Conservation (phyloP, 1,140 invertebrate genomes). For the Lepidurus couesii region DNA sequence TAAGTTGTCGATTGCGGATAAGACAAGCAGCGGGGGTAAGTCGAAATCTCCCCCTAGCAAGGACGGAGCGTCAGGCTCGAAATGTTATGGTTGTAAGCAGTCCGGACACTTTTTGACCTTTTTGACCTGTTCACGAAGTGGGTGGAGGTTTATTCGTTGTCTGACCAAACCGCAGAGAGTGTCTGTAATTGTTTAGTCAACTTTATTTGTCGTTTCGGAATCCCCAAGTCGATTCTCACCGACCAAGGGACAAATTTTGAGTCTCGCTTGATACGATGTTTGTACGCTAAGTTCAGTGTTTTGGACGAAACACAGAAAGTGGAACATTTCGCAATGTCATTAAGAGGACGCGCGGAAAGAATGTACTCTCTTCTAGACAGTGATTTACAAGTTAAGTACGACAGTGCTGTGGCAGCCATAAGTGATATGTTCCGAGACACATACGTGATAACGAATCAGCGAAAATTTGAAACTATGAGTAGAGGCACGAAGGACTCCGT, state of each 20-base stretch:
- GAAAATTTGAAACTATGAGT: not conserved
- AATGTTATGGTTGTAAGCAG: not conserved
- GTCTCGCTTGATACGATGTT: too few species aligned
- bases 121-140: too few species aligned
- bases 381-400: not conserved
- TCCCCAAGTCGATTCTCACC: too few species aligned
- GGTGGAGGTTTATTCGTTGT: too few species aligned
- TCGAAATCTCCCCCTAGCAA: not conserved
- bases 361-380: not conserved
- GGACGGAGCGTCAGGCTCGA: not conserved
- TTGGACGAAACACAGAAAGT: too few species aligned
- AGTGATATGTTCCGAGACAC: constrained; percentile 5
- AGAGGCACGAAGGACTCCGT: not conserved
- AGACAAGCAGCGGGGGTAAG: not conserved
- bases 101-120: not conserved
- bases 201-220: too few species aligned
- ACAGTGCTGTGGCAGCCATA: constrained; percentile 4
- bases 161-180: too few species aligned
- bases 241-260: too few species aligned
- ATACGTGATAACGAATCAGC: not conserved
- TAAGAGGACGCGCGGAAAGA: constrained; percentile 4
- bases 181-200: too few species aligned
- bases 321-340: not conserved
- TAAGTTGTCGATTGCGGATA: not conserved
- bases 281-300: too few species aligned